Evolutionary conservation across 2,113 vertebrate genomes (phyloP).

Genomic region (Otus sunia): DNA sequence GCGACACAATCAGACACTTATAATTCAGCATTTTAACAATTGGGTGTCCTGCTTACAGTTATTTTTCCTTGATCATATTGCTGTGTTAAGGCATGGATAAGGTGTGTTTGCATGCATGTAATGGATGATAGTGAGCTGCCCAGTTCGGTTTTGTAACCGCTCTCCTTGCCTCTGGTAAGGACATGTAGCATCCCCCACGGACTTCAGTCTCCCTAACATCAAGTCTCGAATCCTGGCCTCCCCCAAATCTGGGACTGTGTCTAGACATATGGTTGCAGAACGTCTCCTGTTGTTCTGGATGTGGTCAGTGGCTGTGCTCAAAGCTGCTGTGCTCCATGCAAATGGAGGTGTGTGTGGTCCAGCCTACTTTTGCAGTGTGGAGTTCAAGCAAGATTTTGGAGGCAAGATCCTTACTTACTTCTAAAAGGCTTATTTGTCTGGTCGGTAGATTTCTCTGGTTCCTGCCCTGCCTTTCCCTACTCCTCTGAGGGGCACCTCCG

Average conservation of each 20-base stretch:
- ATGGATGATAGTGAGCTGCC: neutral
- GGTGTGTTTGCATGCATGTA: neutral
- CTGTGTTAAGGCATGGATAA: neutral
- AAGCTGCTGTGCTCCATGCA: neutral
- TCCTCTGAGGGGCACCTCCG: neutral
- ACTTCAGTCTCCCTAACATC: neutral
- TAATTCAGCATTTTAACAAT: neutral
- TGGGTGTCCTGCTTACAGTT: neutral
- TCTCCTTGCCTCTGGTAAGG: neutral
- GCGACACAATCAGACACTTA: neutral
- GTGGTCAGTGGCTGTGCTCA: neutral
- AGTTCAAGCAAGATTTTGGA: neutral
- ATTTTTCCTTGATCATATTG: neutral
- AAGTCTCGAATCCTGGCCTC: neutral
- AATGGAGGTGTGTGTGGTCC: neutral
- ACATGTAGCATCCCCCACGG: neutral
- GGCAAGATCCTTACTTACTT: neutral
- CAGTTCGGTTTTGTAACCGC: neutral
- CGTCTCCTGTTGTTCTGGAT: neutral
- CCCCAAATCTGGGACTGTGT: neutral
- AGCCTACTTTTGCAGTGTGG: neutral
- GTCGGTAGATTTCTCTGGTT: neutral
- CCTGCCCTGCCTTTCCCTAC: neutral
- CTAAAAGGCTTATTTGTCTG: neutral
- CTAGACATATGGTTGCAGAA: neutral